Base-by-base conservation (phyloP, 35 echinoderm and acorn worm genomes). In the Hemicentrotus pulcherrimus region DNA sequence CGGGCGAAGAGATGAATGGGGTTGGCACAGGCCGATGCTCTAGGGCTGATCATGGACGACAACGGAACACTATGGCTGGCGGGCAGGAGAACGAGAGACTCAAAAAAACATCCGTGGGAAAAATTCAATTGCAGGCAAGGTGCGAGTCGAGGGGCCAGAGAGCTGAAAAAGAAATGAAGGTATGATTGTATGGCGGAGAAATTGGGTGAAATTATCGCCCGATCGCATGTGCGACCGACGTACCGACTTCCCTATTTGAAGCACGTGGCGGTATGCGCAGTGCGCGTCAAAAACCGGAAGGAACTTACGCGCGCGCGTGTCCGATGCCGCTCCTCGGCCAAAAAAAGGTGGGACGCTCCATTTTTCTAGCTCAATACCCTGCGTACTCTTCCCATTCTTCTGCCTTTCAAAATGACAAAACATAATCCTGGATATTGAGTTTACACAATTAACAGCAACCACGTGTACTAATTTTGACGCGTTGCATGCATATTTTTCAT, bases 371-470 rank as follows among this genome's bases (percentile, higher is more conserved):
- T 4, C 65, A n/a, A 78, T n/a, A 78, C 18, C 65, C 6, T 28
- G 22, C 65, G 28, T 28, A 78, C 65, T 78, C 65, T 78, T 78
- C 65, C 65, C 28, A 78, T 78, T 78, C 18, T 78, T 70, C n/a
- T 4, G 28, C 28, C 28, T 78, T 78, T 78, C 19, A 78, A 78
- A 78, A 78, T 78, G 22, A 78, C 65, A 78, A 78, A 28, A 78
- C 65, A 86, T 86, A 86, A 86, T 86, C 19, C 32, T 90, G 1
- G 88, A 90, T 47, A 47, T 33, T 47, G 46, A 90, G 88, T 90
- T 90, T 90, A 46, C 88, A 45, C 88, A 90, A 90, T 90, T 86
- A 90, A 90, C 31, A 47, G 6, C 46, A 90, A 45, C 32, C 88
- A 33, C 88, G 46, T 90, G 88, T 0, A 28, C 31, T 41, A 90